A percentile compares a stretch with the other conserved stretches of the same genome.
Evolutionary conservation across 2,888 invertebrate species (phyloP).

Genomic region (Axea sp.): DNA sequence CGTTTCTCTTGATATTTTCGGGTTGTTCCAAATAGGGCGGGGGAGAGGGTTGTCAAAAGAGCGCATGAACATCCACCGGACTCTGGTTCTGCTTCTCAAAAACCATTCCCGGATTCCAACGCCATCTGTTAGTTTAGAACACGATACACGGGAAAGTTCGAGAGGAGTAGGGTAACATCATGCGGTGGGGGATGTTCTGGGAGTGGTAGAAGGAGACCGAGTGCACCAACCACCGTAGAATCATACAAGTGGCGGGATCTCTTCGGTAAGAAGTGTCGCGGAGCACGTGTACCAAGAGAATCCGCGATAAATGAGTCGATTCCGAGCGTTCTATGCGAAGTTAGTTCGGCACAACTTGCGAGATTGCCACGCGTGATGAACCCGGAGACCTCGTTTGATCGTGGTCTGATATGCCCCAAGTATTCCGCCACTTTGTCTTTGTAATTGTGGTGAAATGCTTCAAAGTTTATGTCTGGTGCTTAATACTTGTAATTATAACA

Average conservation of each 20-base stretch:
- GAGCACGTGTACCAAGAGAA: conserved; percentile 45
- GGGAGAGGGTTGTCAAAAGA: not conserved
- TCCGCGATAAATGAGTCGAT: conserved; percentile 16
- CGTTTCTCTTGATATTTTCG: too few species aligned
- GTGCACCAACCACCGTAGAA: conserved; percentile 59
- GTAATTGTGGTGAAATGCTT: conserved; percentile 12
- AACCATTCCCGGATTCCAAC: conserved; percentile 32
- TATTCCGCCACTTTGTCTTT: not conserved
- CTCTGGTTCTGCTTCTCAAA: conserved; percentile 39
- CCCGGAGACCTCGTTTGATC: conserved; percentile 8
- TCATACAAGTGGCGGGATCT: conserved; percentile 61
- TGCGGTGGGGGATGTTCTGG: conserved; percentile 28
- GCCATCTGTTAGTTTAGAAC: conserved; percentile 31
- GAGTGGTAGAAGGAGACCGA: conserved; percentile 36
- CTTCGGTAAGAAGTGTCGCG: conserved; percentile 45
- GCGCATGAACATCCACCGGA: conserved; percentile 30
- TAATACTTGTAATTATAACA: conserved; percentile 21
- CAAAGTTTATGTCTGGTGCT: conserved; percentile 15
- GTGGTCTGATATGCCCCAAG: conserved; percentile 8
- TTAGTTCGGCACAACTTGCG: conserved; percentile 11
- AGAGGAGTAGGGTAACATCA: conserved; percentile 1
- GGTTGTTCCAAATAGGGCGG: too few species aligned
- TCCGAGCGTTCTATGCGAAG: conserved; percentile 3
- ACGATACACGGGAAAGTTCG: too few species aligned
- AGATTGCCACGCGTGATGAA: conserved; percentile 13